A percentile compares a stretch with the other conserved stretches of the same genome.
Conservation (phyloP, 2,113 vertebrate genomes). For the mouse (Mus musculus) region GRCm39 chr5:138766501-138767000, state of each 20-base stretch:
- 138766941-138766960: not conserved
- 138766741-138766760: too few species aligned
- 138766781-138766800: not conserved
- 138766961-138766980: not conserved
- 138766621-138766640: not conserved
- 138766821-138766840: not conserved
- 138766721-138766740: too few species aligned
- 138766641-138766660: not conserved
- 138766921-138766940: too few species aligned
- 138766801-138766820: not conserved
- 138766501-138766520: not conserved
- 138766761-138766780: not conserved
- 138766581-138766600: not conserved
- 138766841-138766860: not conserved
- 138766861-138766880: not conserved
- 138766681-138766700: too few species aligned
- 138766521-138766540: not conserved
- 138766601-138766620: too few species aligned
- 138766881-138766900: not conserved
- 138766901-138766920: not conserved
- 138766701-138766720: not conserved
- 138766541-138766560: too few species aligned
- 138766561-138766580: not conserved
- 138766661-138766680: not conserved
- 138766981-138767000: slow-evolving; percentile 55